Conservation (phyloP, 2,888 invertebrate species). For the Uloborus plumipes region DNA sequence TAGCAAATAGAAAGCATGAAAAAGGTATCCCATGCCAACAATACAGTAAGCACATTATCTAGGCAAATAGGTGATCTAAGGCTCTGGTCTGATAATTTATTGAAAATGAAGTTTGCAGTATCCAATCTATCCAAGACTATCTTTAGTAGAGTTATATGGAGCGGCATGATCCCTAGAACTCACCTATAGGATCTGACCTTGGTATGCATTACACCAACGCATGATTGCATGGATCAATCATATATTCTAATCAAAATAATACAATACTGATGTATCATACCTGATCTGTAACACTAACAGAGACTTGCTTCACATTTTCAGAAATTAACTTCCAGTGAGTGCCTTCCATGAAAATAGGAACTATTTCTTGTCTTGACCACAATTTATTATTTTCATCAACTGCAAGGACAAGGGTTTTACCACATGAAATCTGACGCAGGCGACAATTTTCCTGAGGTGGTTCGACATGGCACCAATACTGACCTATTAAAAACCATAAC, state of each 20-base stretch:
- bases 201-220: too few relatives aligned
- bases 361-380: conserved; percentile 84
- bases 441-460: conserved; percentile 76
- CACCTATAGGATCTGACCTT: too few relatives aligned
- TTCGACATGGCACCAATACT: conserved; percentile 86
- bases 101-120: too few relatives aligned
- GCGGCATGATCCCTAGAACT: too few relatives aligned
- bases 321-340: conserved; percentile 79
- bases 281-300: conserved; percentile 69
- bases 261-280: conserved; percentile 52
- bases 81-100: too few relatives aligned
- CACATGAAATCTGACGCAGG: conserved; percentile 83
- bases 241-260: neutral
- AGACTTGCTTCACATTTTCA: conserved; percentile 70
- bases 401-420: conserved; percentile 83
- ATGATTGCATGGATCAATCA: too few relatives aligned
- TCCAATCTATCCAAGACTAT: too few relatives aligned
- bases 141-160: too few relatives aligned
- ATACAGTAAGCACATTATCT: too few relatives aligned
- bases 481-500: conserved; percentile 71
- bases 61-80: too few relatives aligned
- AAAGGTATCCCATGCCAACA: too few relatives aligned
- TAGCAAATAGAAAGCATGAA: too few relatives aligned
- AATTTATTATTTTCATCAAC: conserved; percentile 81
- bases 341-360: conserved; percentile 83